phyloP scores from a whole-genome alignment of 2,888 invertebrate species.

The Oxytorus armatus region DNA sequence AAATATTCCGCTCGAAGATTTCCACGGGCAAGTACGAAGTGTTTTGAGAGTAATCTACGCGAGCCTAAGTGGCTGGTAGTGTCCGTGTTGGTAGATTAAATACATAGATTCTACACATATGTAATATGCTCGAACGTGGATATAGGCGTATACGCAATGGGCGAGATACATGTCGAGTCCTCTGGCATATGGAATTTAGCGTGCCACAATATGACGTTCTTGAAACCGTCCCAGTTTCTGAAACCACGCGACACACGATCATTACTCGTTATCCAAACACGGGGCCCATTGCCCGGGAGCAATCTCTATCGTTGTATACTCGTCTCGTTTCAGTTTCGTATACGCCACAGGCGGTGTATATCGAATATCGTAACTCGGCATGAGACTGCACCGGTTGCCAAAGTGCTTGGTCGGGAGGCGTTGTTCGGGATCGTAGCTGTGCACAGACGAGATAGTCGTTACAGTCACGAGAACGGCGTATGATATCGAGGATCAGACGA shows the following conservation, averaged over 20 bases:
- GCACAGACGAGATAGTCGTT: constrained; percentile 7
- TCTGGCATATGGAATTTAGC: not conserved
- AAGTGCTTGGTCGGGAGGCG: constrained; percentile 9
- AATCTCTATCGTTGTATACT: constrained; percentile 2
- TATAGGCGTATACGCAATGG: not conserved
- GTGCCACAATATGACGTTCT: not conserved
- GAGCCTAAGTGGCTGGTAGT: no score
- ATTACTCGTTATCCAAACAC: not conserved
- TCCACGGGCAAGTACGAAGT: no score
- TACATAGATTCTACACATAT: no score
- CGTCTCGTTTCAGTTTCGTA: constrained; percentile 4
- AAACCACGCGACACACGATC: not conserved
- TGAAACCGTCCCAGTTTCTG: not conserved
- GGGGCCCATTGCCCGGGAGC: not conserved
- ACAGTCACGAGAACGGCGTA: not conserved
- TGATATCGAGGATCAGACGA: not conserved
- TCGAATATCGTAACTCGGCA: not conserved
- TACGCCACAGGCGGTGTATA: not conserved
- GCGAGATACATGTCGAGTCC: not conserved
- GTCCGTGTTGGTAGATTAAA: no score
- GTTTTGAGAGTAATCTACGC: no score
- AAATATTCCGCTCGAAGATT: no score
- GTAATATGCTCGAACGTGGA: not conserved
- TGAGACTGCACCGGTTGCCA: constrained; percentile 23
- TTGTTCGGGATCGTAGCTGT: constrained; percentile 11